These are phyloP conservation scores for Mellivora capensis DNA, from an alignment of 2,113 vertebrate genomes.

Conservation along the genomic window DNA sequence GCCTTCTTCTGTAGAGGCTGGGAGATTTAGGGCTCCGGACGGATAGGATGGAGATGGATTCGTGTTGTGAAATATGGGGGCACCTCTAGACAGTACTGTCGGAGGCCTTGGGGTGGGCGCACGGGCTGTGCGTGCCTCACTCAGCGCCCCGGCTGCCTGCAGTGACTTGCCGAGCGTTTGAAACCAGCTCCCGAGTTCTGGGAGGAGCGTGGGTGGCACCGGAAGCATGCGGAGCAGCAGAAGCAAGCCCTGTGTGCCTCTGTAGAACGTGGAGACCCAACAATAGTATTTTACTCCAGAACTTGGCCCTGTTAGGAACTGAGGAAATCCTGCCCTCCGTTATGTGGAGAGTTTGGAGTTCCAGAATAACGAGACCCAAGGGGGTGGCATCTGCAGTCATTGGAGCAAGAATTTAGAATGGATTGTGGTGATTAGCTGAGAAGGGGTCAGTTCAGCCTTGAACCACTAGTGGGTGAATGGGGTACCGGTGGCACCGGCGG, in stretches of 20 bases:
- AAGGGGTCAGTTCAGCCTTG: background rate
- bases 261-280: background rate
- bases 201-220: background rate
- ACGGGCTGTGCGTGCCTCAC: fast-evolving
- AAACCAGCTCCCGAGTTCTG: background rate
- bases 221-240: fast-evolving
- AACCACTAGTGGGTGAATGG: background rate
- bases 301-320: background rate
- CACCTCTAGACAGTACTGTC: background rate
- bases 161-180: background rate
- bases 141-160: fast-evolving
- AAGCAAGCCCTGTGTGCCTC: background rate
- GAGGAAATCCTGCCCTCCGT: background rate
- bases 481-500: fast-evolving
- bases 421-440: fast-evolving
- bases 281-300: background rate
- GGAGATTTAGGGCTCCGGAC: background rate
- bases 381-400: background rate
- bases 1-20: background rate
- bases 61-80: background rate
- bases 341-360: background rate
- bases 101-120: fast-evolving
- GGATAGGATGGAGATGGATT: background rate
- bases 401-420: background rate
- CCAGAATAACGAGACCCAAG: background rate